Percentiles rank a stretch among this genome's conserved stretches.
Conservation (phyloP, 2,113 vertebrate genomes). For the Pterocles gutturalis region DNA sequence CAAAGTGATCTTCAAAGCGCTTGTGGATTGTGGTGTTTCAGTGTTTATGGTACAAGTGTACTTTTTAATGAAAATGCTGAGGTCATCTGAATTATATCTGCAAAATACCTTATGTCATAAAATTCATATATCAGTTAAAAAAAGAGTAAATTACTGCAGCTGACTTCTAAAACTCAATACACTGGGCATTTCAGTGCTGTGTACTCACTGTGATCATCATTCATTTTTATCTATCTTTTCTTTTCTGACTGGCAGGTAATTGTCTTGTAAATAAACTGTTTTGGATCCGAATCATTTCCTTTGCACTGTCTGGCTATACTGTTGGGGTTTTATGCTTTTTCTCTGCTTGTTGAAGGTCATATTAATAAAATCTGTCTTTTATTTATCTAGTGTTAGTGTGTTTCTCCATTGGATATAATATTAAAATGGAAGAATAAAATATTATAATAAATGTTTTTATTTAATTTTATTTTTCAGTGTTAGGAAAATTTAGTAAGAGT, state of each 20-base stretch:
- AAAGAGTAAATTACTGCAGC: background rate
- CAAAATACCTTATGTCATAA: background rate
- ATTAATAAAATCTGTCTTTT: background rate
- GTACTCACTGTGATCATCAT: background rate
- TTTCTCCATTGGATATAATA: background rate
- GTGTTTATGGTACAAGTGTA: slow-evolving; percentile 17
- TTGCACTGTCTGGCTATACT: background rate
- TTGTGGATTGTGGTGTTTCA: slow-evolving; percentile 41
- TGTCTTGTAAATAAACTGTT: background rate
- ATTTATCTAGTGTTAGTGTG: background rate
- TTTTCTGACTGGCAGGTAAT: background rate
- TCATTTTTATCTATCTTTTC: background rate
- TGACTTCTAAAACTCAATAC: background rate
- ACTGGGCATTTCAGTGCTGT: background rate
- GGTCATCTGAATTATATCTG: background rate
- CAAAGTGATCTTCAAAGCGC: slow-evolving; percentile 66
- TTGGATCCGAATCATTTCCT: background rate
- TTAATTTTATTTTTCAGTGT: slow-evolving; percentile 4
- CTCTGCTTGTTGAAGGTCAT: background rate
- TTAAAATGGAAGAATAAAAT: background rate
- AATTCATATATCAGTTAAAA: background rate
- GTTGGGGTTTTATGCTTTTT: background rate
- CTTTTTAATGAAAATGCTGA: slow-evolving; percentile 20
- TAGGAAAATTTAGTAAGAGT: background rate
- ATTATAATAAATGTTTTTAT: background rate